These are phyloP conservation scores for Felis chaus DNA, from an alignment of 2,113 vertebrate genomes.

Conservation along the genomic window DNA sequence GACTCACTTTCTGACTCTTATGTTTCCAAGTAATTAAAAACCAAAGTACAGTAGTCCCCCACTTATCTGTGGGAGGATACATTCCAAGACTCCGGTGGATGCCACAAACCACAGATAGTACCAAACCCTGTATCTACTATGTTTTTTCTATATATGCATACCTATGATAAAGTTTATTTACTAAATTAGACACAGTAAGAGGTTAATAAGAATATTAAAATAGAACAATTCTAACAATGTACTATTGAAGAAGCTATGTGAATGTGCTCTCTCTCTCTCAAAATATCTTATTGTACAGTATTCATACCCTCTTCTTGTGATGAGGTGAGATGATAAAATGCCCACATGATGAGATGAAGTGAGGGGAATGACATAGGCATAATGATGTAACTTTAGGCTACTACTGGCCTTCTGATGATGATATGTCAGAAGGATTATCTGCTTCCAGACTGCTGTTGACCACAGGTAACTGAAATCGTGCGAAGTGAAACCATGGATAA, in stretches of 20 bases:
- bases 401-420: background rate
- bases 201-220: background rate
- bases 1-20: background rate
- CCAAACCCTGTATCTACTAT: background rate
- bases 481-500: background rate
- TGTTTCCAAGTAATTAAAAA: slow-evolving; percentile 41
- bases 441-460: background rate
- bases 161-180: background rate
- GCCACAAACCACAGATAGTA: background rate
- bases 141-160: background rate
- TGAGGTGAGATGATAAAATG: background rate
- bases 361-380: background rate
- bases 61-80: background rate
- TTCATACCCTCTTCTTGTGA: background rate
- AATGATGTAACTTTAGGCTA: background rate
- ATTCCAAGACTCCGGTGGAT: background rate
- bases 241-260: background rate
- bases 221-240: background rate
- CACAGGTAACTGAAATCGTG: background rate
- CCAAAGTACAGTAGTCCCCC: background rate
- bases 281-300: background rate
- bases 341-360: background rate
- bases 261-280: background rate
- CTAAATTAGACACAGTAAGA: background rate
- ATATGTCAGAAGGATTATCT: background rate